These are phyloP conservation scores for Bombus sibiricus DNA, from an alignment of 1,140 invertebrate genomes.

Conservation along the genomic window DNA sequence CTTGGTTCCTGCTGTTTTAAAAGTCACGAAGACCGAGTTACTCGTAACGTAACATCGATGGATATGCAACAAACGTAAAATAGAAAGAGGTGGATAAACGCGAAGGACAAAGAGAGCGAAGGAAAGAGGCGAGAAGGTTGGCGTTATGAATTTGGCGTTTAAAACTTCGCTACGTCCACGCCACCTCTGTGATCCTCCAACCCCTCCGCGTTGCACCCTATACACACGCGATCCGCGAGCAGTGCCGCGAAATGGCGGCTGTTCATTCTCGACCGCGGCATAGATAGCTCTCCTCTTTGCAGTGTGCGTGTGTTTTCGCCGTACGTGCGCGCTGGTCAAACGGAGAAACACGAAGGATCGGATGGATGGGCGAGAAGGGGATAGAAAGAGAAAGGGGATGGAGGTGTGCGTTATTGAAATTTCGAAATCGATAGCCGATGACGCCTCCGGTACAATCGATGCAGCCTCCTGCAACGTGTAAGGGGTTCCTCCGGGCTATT, in stretches of 20 bases:
- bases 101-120: neutral
- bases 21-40: neutral
- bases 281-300: conserved; percentile 48
- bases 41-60: neutral
- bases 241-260: conserved; percentile 72
- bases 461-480: conserved; percentile 6
- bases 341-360: conserved; percentile 44
- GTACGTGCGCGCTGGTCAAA: conserved; percentile 9
- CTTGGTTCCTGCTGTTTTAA: neutral
- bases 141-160: conserved; percentile 71
- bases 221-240: conserved; percentile 5
- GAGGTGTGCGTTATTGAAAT: conserved; percentile 57
- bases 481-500: neutral
- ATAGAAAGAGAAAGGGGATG: neutral
- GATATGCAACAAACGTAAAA: neutral
- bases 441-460: conserved; percentile 47
- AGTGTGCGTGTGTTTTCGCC: neutral
- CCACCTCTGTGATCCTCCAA: conserved; percentile 5
- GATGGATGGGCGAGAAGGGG: neutral
- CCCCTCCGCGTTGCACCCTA: conserved; percentile 32
- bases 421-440: conserved; percentile 56
- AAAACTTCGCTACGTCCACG: conserved; percentile 54
- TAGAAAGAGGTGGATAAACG: neutral
- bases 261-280: conserved; percentile 63
- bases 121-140: neutral